These are phyloP conservation scores for Galerucella calmariensis DNA, from an alignment of 2,888 invertebrate genomes.

Conservation along the genomic window DNA sequence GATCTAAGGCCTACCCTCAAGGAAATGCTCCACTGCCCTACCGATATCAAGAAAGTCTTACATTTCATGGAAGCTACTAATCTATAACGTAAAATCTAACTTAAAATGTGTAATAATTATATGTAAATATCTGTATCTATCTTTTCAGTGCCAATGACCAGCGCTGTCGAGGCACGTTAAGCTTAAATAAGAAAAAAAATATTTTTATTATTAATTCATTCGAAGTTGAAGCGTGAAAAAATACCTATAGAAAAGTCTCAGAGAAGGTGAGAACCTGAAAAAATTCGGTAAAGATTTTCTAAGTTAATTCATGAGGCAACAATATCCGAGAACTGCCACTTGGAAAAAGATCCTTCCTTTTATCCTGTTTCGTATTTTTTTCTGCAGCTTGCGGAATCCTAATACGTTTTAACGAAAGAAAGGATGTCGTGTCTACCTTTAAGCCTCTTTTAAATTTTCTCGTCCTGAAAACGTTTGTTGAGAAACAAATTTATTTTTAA, in stretches of 20 bases:
- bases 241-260: background rate
- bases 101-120: too few species aligned
- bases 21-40: too few species aligned
- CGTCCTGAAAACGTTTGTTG: background rate
- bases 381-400: slow-evolving; percentile 51
- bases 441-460: slow-evolving; percentile 52
- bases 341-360: slow-evolving; percentile 39
- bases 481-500: background rate
- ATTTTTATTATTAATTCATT: too few species aligned
- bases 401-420: slow-evolving; percentile 55
- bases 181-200: too few species aligned
- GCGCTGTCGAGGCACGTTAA: too few species aligned
- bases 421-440: slow-evolving; percentile 48
- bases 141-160: too few species aligned
- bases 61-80: too few species aligned
- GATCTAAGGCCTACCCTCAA: too few species aligned
- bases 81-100: too few species aligned
- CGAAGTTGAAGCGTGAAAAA: background rate
- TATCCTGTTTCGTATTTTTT: slow-evolving; percentile 50
- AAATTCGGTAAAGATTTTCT: slow-evolving; percentile 11
- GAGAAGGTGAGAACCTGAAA: slow-evolving; percentile 14
- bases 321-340: slow-evolving; percentile 28
- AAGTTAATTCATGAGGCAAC: slow-evolving; percentile 33
- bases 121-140: too few species aligned
- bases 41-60: too few species aligned